These are phyloP conservation scores for Tetropium fuscum DNA, from an alignment of 2,888 invertebrate genomes.

Conservation along the genomic window DNA sequence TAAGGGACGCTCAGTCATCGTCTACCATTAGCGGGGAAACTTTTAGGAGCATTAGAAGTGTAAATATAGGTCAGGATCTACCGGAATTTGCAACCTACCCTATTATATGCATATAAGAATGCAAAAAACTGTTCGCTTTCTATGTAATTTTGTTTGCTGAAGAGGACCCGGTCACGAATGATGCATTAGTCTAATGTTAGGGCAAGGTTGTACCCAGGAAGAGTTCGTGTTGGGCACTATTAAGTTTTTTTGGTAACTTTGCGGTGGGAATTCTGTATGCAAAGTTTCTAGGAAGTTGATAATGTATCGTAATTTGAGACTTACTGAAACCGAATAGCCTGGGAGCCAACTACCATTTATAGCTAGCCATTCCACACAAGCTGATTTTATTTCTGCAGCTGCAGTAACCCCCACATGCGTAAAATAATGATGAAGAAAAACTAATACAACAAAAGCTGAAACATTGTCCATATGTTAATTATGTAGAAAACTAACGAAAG, in stretches of 20 bases:
- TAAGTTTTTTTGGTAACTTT: conserved; percentile 26
- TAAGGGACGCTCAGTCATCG: conserved; percentile 27
- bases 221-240: conserved; percentile 38
- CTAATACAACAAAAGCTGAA: too few species aligned
- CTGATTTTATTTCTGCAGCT: too few species aligned
- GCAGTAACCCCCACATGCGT: too few species aligned
- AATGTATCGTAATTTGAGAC: too few species aligned
- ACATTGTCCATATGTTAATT: too few species aligned
- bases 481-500: too few species aligned
- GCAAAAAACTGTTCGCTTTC: conserved; percentile 13
- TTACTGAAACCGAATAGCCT: too few species aligned
- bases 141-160: conserved; percentile 30
- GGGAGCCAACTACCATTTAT: too few species aligned
- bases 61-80: conserved; percentile 39
- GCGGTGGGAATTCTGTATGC: conserved; percentile 41
- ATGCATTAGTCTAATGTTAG: conserved; percentile 31
- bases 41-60: conserved; percentile 22
- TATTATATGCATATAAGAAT: conserved; percentile 32
- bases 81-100: conserved; percentile 21
- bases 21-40: too few species aligned
- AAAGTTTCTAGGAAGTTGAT: conserved; percentile 43
- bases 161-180: conserved; percentile 33
- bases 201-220: conserved; percentile 34
- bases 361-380: too few species aligned
- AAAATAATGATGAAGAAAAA: too few species aligned